Evolutionary conservation across 2,888 invertebrate genomes (phyloP), one percentile per base, ranked within the genome.

Genomic region (Apodemia duryi): DNA sequence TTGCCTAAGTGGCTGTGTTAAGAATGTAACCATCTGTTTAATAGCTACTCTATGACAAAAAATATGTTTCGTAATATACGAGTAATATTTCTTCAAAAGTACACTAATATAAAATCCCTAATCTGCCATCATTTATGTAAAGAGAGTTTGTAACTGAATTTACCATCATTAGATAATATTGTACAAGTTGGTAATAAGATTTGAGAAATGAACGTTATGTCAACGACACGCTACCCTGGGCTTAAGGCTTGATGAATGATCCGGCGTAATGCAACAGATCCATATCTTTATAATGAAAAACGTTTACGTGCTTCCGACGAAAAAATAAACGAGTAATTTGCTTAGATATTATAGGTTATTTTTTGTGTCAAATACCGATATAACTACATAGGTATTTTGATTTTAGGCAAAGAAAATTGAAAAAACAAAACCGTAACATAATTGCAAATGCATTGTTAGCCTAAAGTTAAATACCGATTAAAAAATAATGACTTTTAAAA

Each of bases 131-230:
- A 10, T n/a, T 60, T 41, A 49, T 38, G 35, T 61, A 64, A 46
- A 46, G 46, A 46, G 35, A 46, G 54, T 63, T 63, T 66, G 51
- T 64, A 32, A 54, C 49, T 65, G 66, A 63, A 65, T 67, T 67
- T 66, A 29, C 64, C 64, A 67, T 69, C 69, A 67, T 71, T 71
- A 70, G 70, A 71, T 68, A 71, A 70, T 69, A 70, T 43, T 63
- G 81, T 80, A 82, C 75, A 74, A 81, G 78, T 81, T 75, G 73
- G 83, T 83, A 84, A 86, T 87, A 84, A 82, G 80, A 81, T 84
- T 86, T 88, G 88, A 88, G 83, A 86, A 88, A 90, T 88, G 85
- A 86, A 82, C 78, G 78, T 73, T 76, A 82, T 80, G 86, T 87
- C 89, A 85, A 77, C 84, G 80, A 75, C 85, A 86, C 81, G 81